Base-by-base conservation (phyloP, 1,140 invertebrate genomes). In the Diprion similis region DNA sequence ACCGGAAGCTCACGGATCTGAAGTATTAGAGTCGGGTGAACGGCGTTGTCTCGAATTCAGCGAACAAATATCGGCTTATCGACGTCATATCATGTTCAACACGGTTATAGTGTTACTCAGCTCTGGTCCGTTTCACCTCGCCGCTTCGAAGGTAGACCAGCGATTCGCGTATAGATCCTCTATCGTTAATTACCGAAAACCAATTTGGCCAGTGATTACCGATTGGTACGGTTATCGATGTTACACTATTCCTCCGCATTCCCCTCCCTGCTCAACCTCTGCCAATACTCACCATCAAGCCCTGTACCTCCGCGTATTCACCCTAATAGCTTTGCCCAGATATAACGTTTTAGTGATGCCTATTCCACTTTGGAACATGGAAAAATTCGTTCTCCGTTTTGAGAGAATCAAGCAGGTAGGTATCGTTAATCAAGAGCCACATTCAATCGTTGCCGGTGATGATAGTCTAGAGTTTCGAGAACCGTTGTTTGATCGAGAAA, bases 171-270 rank as follows among this genome's bases (percentile, higher is more conserved):
- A 59, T 59, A 59, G 11, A 59, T 59, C 51, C 51, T 17, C 4
- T 17, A 59, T 59, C 51, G 51, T 59, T 59, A 59, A 59, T 59
- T 59, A 59, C 51, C 51, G 51, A 59, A 59, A 59, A 59, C 51
- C 51, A 59, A 59, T 59, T 59, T 59, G 51, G 51, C 51, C 51
- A 17, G 51, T 59, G 51, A 59, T 59, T 59, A 59, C 51, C 51
- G 51, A 59, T 59, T 59, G 51, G 51, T 59, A 59, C n/a, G 51
- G 51, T 59, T 59, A 59, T 59, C 51, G 51, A 8, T 59, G 51
- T 59, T 59, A 59, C 24, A 17, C 51, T 59, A 15, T 9, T 6
- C 51, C 51, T 17, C 6, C 11, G 51, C 51, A 1, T 6, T 37
- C 6, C 24, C 24, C 24, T 4, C 24, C 24, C 24, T 37, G 24